These are phyloP conservation scores for Anseranas semipalmata DNA, from an alignment of 2,113 vertebrate genomes.

Conservation along the genomic window DNA sequence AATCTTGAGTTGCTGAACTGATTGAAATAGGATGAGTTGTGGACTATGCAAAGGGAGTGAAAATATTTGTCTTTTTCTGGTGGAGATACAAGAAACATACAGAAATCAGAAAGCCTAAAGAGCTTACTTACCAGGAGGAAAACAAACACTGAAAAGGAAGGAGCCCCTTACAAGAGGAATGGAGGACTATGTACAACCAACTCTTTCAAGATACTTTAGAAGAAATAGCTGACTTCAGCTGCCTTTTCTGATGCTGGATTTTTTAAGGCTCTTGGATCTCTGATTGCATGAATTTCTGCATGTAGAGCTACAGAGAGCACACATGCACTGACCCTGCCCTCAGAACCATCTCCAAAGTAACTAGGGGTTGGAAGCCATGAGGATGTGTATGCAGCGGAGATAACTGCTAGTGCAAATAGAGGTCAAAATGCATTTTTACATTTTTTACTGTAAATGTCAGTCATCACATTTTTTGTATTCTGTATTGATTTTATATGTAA, in stretches of 20 bases:
- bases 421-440: conserved; percentile 48
- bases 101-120: conserved; percentile 6
- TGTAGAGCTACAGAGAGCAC: not conserved
- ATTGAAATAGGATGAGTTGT: not conserved
- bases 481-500: conserved; percentile 73
- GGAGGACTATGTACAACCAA: not conserved
- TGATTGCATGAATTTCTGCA: not conserved
- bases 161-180: not conserved
- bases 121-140: not conserved
- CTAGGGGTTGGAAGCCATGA: not conserved
- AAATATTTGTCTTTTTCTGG: conserved; percentile 4
- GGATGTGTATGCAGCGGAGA: not conserved
- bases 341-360: not conserved
- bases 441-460: conserved; percentile 71
- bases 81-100: not conserved
- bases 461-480: conserved; percentile 69
- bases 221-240: conserved; percentile 31
- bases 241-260: conserved; percentile 28
- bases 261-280: conserved; percentile 43
- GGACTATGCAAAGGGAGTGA: conserved; percentile 17
- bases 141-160: not conserved
- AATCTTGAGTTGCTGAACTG: not conserved
- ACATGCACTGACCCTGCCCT: not conserved
- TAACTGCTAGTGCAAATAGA: not conserved
- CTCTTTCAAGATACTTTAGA: conserved; percentile 23